Conservation (phyloP, 2,888 invertebrate genomes). For the Drosophila yooni region DNA sequence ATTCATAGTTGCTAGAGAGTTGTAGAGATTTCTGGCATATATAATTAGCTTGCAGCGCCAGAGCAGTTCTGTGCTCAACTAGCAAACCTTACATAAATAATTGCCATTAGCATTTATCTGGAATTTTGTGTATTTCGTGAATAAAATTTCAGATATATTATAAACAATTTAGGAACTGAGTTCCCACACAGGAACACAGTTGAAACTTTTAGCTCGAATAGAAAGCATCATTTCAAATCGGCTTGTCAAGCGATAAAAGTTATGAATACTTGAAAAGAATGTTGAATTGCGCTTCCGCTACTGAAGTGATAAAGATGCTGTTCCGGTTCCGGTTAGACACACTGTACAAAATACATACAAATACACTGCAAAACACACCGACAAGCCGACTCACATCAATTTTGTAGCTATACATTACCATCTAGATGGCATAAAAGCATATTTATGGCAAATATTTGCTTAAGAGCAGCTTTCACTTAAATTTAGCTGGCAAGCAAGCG, state of each 20-base stretch:
- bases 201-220: neutral
- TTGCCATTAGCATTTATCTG: neutral
- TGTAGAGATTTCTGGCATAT: neutral
- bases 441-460: neutral
- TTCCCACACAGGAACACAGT: neutral
- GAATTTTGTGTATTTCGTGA: neutral
- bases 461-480: conserved; percentile 3
- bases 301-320: neutral
- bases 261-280: neutral
- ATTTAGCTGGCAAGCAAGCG: neutral
- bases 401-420: neutral
- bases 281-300: neutral
- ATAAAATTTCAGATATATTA: neutral
- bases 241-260: too few species aligned
- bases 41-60: neutral
- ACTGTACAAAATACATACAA: neutral
- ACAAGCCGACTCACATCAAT: neutral
- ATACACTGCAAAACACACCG: neutral
- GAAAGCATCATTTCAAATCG: too few species aligned
- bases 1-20: too few species aligned
- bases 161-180: neutral
- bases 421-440: neutral
- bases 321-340: neutral
- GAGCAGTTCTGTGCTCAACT: neutral
- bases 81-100: neutral